Evolutionary conservation across 2,113 vertebrate genomes (phyloP).

Genomic region (Micromys minutus): DNA sequence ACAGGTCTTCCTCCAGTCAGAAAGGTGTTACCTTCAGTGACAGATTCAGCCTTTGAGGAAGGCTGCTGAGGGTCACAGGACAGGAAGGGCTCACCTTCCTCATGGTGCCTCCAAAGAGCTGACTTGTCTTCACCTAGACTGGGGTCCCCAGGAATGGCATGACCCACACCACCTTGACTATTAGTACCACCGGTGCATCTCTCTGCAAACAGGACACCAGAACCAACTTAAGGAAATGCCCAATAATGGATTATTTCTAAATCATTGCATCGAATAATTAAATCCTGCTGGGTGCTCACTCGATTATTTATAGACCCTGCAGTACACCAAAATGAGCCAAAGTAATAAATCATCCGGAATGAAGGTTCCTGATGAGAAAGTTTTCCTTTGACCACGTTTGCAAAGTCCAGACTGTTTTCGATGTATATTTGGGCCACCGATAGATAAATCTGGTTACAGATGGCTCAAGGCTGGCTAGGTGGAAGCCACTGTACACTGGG

Average conservation of each 20-base stretch:
- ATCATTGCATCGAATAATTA: slow-evolving; percentile 70
- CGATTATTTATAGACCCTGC: slow-evolving; percentile 65
- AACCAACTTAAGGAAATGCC: slow-evolving; percentile 66
- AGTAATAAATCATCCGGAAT: slow-evolving; percentile 58
- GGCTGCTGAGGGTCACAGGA: no score
- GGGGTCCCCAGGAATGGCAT: neutral
- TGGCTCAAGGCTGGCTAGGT: neutral
- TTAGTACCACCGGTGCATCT: neutral
- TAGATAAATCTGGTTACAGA: neutral
- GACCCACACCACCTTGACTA: neutral
- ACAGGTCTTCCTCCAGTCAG: neutral
- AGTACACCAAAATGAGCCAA: slow-evolving; percentile 55
- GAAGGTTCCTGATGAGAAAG: slow-evolving; percentile 14
- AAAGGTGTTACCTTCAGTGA: neutral
- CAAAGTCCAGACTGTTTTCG: neutral
- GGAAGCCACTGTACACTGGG: neutral
- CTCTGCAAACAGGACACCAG: slow-evolving; percentile 36
- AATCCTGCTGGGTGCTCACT: slow-evolving; percentile 56
- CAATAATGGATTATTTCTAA: slow-evolving; percentile 78
- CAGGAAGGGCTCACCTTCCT: neutral
- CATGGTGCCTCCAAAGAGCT: neutral
- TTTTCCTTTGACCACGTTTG: slow-evolving; percentile 41
- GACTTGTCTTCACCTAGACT: neutral
- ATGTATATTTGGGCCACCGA: neutral
- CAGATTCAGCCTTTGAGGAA: neutral